Conservation (phyloP, 2,888 invertebrate genomes). For the Drosophila subquinaria region DNA sequence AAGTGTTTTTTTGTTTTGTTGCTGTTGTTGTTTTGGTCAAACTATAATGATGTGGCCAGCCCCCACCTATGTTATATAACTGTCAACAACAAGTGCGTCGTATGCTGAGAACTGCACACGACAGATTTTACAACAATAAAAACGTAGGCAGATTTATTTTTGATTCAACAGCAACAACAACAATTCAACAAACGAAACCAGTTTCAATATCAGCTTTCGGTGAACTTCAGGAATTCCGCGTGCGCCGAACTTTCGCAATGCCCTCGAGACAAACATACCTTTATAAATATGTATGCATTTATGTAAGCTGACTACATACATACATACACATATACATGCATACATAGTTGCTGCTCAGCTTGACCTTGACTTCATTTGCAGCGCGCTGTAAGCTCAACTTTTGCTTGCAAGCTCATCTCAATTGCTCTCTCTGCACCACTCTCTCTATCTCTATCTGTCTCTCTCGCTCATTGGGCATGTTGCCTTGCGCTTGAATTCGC, state of each 20-base stretch:
- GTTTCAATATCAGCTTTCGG: constrained; percentile 59
- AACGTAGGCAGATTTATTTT: constrained; percentile 1
- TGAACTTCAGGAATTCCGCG: constrained; percentile 70
- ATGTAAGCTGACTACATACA: constrained; percentile 33
- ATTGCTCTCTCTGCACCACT: not conserved
- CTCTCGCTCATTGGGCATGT: constrained; percentile 9
- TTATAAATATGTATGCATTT: constrained; percentile 5
- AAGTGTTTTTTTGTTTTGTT: constrained; percentile 29
- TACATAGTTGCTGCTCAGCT: constrained; percentile 34
- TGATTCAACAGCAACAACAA: not conserved
- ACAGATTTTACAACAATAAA: constrained; percentile 3
- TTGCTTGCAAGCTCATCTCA: constrained; percentile 18
- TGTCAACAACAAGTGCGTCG: constrained; percentile 30
- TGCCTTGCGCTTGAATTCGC: constrained; percentile 18
- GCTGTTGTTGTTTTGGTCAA: constrained; percentile 21
- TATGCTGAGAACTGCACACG: constrained; percentile 29
- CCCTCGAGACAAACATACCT: constrained; percentile 25
- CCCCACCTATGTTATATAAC: constrained; percentile 43
- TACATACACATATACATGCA: not conserved
- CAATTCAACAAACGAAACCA: constrained; percentile 54
- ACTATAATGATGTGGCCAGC: constrained; percentile 33
- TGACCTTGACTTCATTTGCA: constrained; percentile 72
- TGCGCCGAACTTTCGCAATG: constrained; percentile 64
- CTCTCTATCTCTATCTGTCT: not conserved
- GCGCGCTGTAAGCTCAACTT: constrained; percentile 24